phyloP scores from a whole-genome alignment of 1,140 invertebrate genomes.

The Colletes latitarsis region DNA sequence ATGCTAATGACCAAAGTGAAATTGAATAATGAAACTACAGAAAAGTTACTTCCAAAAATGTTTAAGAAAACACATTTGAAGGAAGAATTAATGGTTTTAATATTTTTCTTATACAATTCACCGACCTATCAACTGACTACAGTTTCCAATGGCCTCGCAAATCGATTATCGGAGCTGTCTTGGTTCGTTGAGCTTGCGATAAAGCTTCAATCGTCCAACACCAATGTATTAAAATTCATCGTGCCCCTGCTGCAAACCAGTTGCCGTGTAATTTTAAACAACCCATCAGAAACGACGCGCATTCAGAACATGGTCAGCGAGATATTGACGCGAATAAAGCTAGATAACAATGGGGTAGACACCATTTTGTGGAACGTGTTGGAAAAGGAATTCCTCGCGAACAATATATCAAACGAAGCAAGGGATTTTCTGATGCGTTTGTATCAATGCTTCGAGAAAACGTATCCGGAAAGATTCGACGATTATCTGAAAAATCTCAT shows the following conservation, averaged over 20 bases:
- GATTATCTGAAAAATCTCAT: conserved; percentile 75
- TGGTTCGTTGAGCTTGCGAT: conserved; percentile 81
- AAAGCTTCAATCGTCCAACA: conserved; percentile 79
- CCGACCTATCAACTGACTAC: conserved; percentile 79
- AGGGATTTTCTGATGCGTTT: conserved; percentile 71
- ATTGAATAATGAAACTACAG: conserved; percentile 83
- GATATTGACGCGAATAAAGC: conserved; percentile 81
- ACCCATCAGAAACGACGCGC: conserved; percentile 27
- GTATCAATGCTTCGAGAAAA: conserved; percentile 82
- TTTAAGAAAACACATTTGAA: conserved; percentile 81
- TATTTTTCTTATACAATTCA: conserved; percentile 84
- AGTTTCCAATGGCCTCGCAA: conserved; percentile 81
- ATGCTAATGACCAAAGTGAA: conserved; percentile 85
- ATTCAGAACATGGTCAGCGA: conserved; percentile 74
- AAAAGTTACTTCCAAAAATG: conserved; percentile 84
- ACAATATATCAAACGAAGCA: conserved; percentile 50
- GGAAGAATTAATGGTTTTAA: conserved; percentile 82
- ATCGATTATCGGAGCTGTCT: conserved; percentile 79
- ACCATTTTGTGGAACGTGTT: conserved; percentile 68
- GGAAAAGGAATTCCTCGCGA: conserved; percentile 57
- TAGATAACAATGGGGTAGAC: conserved; percentile 77
- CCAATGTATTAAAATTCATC: conserved; percentile 82
- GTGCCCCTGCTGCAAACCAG: conserved; percentile 79
- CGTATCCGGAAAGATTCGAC: conserved; percentile 87
- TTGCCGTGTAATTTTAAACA: conserved; percentile 57